A percentile compares a stretch with the other conserved stretches of the same genome.
These are phyloP conservation scores for Ophraella communa DNA, from an alignment of 2,888 invertebrate genomes.

Conservation along the genomic window DNA sequence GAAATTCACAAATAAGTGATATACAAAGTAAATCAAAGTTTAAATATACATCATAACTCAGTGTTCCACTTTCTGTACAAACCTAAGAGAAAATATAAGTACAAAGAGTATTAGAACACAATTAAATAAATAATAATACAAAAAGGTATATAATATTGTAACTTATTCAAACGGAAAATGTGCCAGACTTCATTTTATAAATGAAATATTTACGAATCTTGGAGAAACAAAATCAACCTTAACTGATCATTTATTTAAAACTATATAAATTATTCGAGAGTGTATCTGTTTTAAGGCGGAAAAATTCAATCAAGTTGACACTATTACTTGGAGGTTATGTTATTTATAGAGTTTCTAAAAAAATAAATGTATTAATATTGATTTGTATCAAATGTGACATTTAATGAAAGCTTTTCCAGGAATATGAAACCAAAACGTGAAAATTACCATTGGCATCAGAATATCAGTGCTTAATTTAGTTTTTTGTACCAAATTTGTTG, in stretches of 20 bases:
- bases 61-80: neutral
- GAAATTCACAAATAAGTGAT: too few relatives aligned
- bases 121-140: slow-evolving; percentile 9
- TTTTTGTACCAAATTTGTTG: too few relatives aligned
- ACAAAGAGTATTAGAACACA: slow-evolving; percentile 2
- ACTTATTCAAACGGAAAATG: slow-evolving; percentile 9
- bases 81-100: neutral
- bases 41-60: too few relatives aligned
- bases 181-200: slow-evolving; percentile 7
- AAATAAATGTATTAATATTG: too few relatives aligned
- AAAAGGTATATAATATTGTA: slow-evolving; percentile 4
- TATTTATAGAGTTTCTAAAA: too few relatives aligned
- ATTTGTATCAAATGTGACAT: too few relatives aligned
- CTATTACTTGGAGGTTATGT: neutral
- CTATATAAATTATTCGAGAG: slow-evolving; percentile 18
- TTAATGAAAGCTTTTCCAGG: too few relatives aligned
- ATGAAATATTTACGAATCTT: slow-evolving; percentile 28
- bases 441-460: too few relatives aligned
- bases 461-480: too few relatives aligned
- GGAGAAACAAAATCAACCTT: slow-evolving; percentile 25
- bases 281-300: slow-evolving; percentile 22
- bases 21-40: too few relatives aligned
- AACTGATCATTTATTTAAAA: slow-evolving; percentile 16
- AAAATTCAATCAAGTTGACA: neutral
- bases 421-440: too few relatives aligned